Evolutionary conservation across 64 coral and sea anemone genomes (phyloP).

Genomic region (Montipora cactus): DNA sequence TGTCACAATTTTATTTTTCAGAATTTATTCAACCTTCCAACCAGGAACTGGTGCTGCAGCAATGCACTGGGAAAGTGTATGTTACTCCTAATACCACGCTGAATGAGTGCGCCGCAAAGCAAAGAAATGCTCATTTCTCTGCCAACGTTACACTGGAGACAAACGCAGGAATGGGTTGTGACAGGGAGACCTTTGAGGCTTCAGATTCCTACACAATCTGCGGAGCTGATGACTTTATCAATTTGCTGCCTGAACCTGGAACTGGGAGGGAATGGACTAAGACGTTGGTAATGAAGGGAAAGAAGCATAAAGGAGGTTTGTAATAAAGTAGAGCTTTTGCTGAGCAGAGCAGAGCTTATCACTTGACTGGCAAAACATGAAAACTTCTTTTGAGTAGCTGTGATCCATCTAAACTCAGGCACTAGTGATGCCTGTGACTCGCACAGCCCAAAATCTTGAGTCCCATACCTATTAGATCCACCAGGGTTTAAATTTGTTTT

Average conservation of each 20-base stretch:
- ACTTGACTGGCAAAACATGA: no score
- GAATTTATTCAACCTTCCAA: constrained; percentile 69
- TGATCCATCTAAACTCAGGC: no score
- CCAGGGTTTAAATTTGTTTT: no score
- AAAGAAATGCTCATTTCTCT: constrained; percentile 64
- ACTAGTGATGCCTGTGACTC: no score
- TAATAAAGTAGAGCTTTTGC: background rate
- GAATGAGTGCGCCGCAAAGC: constrained; percentile 80
- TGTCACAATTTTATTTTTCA: background rate
- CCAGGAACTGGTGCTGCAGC: constrained; percentile 17
- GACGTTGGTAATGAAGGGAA: constrained; percentile 6
- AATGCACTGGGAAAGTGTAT: constrained; percentile 73
- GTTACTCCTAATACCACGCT: constrained; percentile 71
- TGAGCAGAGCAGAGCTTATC: background rate
- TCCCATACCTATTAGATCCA: no score
- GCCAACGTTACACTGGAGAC: constrained; percentile 71
- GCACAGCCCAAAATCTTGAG: no score
- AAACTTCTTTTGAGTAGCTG: no score
- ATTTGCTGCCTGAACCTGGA: constrained; percentile 84
- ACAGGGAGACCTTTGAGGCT: constrained; percentile 82
- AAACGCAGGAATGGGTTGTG: constrained; percentile 77
- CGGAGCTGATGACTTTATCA: constrained; percentile 71
- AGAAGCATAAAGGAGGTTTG: constrained; percentile 46
- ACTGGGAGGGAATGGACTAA: constrained; percentile 79
- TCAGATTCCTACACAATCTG: constrained; percentile 87